Evolutionary conservation across 2,888 invertebrate genomes (phyloP).

Genomic region (Tiphia femorata): DNA sequence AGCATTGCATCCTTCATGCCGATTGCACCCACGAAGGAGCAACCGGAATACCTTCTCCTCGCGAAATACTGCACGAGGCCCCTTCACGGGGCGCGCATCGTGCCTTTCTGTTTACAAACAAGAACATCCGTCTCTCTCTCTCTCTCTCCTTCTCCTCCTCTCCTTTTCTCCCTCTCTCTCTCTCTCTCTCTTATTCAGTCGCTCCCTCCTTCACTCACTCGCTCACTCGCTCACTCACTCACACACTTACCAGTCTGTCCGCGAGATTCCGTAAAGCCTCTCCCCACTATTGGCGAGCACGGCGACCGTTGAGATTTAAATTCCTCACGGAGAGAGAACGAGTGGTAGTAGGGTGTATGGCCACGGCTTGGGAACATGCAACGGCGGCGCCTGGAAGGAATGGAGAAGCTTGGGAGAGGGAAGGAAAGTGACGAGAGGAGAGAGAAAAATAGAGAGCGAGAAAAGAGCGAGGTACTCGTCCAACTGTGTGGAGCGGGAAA

Average conservation of each 20-base stretch:
- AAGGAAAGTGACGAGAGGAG: neutral
- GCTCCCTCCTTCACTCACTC: conserved; percentile 1
- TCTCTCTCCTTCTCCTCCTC: neutral
- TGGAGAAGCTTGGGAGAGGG: neutral
- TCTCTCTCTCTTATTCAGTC: neutral
- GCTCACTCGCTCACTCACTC: conserved; percentile 3
- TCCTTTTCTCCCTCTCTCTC: conserved; percentile 2
- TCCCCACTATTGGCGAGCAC: conserved; percentile 48
- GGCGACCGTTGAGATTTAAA: conserved; percentile 68
- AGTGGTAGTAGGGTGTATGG: conserved; percentile 24
- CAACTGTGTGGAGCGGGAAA: neutral
- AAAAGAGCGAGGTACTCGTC: neutral
- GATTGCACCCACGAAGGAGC: too few species aligned
- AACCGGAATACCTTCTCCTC: neutral
- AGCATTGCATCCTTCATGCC: too few species aligned
- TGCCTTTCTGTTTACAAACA: conserved; percentile 61
- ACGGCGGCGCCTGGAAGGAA: conserved; percentile 16
- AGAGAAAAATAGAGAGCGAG: conserved; percentile 1
- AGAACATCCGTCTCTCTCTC: conserved; percentile 34
- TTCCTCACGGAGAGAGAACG: conserved; percentile 56
- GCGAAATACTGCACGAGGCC: conserved; percentile 14
- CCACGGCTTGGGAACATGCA: conserved; percentile 54
- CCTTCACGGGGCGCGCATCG: conserved; percentile 17
- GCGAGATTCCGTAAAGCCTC: conserved; percentile 29
- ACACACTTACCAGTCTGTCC: neutral